phyloP scores from a whole-genome alignment of 2,113 vertebrate genomes.

The Chunga burmeisteri region DNA sequence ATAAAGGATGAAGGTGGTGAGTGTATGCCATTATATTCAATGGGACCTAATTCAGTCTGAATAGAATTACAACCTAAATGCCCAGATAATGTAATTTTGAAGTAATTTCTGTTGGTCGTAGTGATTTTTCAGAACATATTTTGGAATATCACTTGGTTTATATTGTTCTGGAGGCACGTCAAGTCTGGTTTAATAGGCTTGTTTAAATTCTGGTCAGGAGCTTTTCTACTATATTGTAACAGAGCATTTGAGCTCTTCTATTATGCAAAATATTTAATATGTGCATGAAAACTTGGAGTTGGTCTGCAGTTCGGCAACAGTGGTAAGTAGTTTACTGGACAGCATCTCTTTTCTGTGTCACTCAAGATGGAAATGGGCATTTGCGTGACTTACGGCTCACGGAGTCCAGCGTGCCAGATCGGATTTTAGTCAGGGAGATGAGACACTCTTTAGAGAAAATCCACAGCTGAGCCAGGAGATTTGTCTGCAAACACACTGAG shows the following conservation, averaged over 20 bases:
- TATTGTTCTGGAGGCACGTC: neutral
- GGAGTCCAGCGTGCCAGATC: neutral
- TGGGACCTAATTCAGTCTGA: neutral
- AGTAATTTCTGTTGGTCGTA: neutral
- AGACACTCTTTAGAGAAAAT: neutral
- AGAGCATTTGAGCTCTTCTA: neutral
- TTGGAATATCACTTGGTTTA: neutral
- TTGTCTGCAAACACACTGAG: accelerated
- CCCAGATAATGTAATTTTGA: neutral
- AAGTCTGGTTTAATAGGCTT: neutral
- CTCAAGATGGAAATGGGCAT: neutral
- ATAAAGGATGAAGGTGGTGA: neutral
- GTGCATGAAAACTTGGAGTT: neutral
- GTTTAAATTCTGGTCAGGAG: neutral
- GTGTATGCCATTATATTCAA: neutral
- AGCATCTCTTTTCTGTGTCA: neutral
- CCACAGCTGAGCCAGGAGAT: neutral
- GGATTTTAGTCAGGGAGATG: neutral
- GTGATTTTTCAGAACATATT: neutral
- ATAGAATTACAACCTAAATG: neutral
- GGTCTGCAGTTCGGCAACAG: neutral
- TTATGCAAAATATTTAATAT: neutral
- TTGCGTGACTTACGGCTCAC: neutral
- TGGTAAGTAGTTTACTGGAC: neutral
- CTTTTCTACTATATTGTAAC: neutral